Base-by-base conservation (phyloP, 1,140 invertebrate species). In the Physella acuta region DNA sequence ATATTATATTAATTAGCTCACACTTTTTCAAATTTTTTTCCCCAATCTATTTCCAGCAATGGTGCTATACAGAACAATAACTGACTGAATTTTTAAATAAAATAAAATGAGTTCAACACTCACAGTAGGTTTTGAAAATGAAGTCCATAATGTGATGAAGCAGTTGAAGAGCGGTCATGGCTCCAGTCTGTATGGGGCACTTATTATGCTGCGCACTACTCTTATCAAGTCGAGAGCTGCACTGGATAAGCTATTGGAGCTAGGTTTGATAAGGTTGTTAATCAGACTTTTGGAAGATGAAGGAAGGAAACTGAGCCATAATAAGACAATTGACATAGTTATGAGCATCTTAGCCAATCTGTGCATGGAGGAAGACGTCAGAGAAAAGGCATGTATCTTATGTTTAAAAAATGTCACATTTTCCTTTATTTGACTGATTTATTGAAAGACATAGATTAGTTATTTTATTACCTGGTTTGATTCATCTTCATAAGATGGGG, bases 341-440 rank as follows among this genome's bases (percentile, higher is more conserved):
- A 56, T 67, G 51, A 67, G 64, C 52, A 67, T 56, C 36, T 56
- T 67, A n/a, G 64, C 51, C 2, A 67, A 67, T 56, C 14, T 67
- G 33, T 67, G 64, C 20, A 16, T 67, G 2, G 64, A 67, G 24
- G 64, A 67, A 31, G 53, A 37, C 31, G 33, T 56, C 14, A 34
- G 64, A 36, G 34, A 67, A 8, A 52, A 64, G 30, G 53, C 44
- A 49, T 33, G 62, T 65, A 8, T 60, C 24, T 60, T 60, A 8
- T 56, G 11, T 56, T 56, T 56, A 8, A 14, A 28, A 56, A 5
- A 14, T 11, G 11, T 14, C 11, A 17, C 39, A 44, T 44, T 44
- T 8, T 44, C 39, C 8, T 44, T 11, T 44, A 20, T 20, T 44
- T 44, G 8, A 44, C n/a, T n/a, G n/a, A n/a, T n/a, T n/a, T n/a